Evolutionary conservation across 2,797 vertebrate genomes (phyloP).

Genomic region (Hoplostethus atlanticus): DNA sequence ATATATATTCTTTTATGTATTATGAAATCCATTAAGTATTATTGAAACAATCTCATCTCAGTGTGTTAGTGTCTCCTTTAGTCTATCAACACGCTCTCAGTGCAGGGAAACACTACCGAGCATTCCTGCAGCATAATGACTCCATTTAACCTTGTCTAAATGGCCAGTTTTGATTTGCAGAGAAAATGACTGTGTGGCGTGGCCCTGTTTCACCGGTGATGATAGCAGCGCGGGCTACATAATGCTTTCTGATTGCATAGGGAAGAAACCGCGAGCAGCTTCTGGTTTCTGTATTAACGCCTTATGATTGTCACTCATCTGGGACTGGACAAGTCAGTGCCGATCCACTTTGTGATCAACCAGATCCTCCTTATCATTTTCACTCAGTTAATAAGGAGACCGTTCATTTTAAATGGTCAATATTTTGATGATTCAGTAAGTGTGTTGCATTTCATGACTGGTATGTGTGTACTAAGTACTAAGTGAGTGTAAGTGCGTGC

Average conservation of each 20-base stretch:
- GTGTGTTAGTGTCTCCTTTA: conserved; percentile 14
- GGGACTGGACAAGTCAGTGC: not conserved
- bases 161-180: conserved; percentile 16
- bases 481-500: no score
- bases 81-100: not conserved
- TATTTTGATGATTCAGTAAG: no score
- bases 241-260: not conserved
- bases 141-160: conserved; percentile 26
- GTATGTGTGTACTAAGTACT: no score
- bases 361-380: not conserved
- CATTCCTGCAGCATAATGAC: conserved; percentile 1
- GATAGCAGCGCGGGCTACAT: conserved; percentile 1
- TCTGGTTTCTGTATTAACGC: not conserved
- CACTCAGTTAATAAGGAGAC: not conserved
- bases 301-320: not conserved
- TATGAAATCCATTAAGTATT: conserved; percentile 40
- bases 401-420: no score
- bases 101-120: not conserved
- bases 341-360: not conserved
- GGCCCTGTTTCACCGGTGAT: conserved; percentile 2
- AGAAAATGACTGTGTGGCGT: conserved; percentile 4
- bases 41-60: conserved; percentile 19
- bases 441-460: no score
- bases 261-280: not conserved
- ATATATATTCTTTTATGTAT: conserved; percentile 32